Evolutionary conservation across 2,888 invertebrate species (phyloP), one percentile per base, ranked within the genome.

Genomic region (Scelioninae gen. 1): DNA sequence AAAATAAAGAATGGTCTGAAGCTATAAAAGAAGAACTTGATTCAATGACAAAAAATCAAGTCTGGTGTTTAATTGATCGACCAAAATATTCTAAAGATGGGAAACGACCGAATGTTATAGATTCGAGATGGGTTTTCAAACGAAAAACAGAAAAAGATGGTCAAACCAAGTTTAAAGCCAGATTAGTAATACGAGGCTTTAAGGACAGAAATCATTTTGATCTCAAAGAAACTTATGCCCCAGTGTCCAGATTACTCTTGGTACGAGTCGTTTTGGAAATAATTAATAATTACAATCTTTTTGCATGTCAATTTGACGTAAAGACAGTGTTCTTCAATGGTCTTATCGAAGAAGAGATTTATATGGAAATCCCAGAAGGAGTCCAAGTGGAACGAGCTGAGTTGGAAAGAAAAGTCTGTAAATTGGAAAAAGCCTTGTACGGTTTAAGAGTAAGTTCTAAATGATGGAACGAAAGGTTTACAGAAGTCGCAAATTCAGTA

Each of bases 81-180:
- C 74, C 80, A 11, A 16, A 1, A 49, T 31, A 45, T 10, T 13
- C n/a, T 47, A 45, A 47, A 53, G 29, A 31, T 53, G 51, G 51
- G 6, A 34, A 32, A 13, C 15, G 56, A 58, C 47, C 55, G 7
- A 76, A 81, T 32, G 43, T 84, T 1, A 77, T 82, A 15, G 82
- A 82, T 15, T 84, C 77, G 2, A 76, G 29, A 47, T 83, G 82
- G 83, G 80, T 84, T 9, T 80, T 83, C 10, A 80, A 77, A 74
- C 55, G 23, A 16, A 84, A 84, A 78, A 43, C 11, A 13, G 58
- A 51, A 23, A n/a, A 55, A 5, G 60, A 66, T 9, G 60, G 66
- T 4, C n/a, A 56, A 13, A 55, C n/a, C 0, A 47, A 34, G 23
- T 65, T 32, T 38, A 80, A 83, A 58, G 66, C 81, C 5, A 53